These are phyloP conservation scores for Xanthorhoe spadicearia DNA, from an alignment of 2,888 invertebrate genomes.

Conservation along the genomic window DNA sequence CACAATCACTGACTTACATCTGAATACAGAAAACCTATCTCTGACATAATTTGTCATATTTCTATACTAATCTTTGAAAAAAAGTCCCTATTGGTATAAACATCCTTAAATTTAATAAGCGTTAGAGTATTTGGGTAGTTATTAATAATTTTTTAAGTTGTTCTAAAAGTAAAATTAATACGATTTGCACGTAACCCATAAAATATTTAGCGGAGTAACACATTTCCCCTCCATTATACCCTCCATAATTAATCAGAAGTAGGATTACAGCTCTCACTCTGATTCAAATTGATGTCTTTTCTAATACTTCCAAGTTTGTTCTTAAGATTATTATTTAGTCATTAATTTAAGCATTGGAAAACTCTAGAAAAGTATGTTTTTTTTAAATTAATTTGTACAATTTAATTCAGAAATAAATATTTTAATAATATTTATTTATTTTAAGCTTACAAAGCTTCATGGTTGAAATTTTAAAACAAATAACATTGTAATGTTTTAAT, in stretches of 20 bases:
- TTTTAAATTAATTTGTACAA: not conserved
- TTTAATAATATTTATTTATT: too few relatives aligned
- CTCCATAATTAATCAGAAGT: conserved; percentile 39
- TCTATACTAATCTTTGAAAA: too few relatives aligned
- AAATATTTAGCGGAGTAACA: conserved; percentile 33
- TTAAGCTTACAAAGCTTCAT: too few relatives aligned
- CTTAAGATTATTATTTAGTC: conserved; percentile 7
- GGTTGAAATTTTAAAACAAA: too few relatives aligned
- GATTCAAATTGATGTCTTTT: conserved; percentile 31
- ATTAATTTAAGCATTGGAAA: not conserved
- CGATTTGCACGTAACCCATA: conserved; percentile 29
- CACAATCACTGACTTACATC: too few relatives aligned
- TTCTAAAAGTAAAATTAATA: conserved; percentile 6
- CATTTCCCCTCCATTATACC: conserved; percentile 34
- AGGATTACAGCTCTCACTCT: conserved; percentile 33
- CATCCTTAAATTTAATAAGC: too few relatives aligned
- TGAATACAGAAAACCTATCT: too few relatives aligned
- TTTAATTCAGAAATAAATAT: not conserved
- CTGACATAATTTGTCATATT: too few relatives aligned
- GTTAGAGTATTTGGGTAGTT: too few relatives aligned
- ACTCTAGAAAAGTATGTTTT: conserved; percentile 3
- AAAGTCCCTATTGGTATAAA: too few relatives aligned
- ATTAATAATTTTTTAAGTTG: too few relatives aligned
- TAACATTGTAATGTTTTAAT: too few relatives aligned
- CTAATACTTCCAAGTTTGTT: conserved; percentile 2